Evolutionary conservation across 2,113 vertebrate species (phyloP), one percentile per base, ranked within the genome.

Genomic region (Meles meles): DNA sequence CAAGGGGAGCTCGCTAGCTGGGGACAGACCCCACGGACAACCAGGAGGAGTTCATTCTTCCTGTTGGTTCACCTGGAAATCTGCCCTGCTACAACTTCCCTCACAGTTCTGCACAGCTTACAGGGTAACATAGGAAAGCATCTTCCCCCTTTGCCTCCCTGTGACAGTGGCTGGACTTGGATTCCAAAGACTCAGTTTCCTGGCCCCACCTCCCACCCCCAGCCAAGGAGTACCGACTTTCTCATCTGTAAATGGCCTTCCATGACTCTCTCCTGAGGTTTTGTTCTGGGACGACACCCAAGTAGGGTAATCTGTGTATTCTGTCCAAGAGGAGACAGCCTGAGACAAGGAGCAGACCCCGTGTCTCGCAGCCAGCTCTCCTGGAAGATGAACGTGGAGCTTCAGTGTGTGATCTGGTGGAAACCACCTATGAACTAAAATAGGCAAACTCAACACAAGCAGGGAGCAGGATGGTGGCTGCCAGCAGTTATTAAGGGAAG

Each of bases 1-100:
- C 13, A 0, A 3, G 4, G 4, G 0, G 3, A 7, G 65, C 27
- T 77, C 37, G 4, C 12, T 27, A 17, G 37, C 29, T 3, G 15
- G 7, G 2, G 0, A 14, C 20, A 37, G 11, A 42, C 17, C n/a
- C 44, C 7, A 0, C 2, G 6, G 67, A 29, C 47, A 25, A 3
- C 65, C 18, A 5, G 12, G 8, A 7, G 23, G 5, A 71, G 42
- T 31, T 9, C 57, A 31, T 57, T 63, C 6, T 74, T 65, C 34
- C 71, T 27, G 13, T 47, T 44, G 49, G 10, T 31, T 29, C 21
- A 8, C 13, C 42, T 37, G 5, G 29, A 82, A 72, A 29, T 65
- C 85, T 79, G 71, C 29, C 87, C 85, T 18, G 52, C 18, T 34
- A 23, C 27, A 44, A 34, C 5, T 5, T 83, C 47, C 44, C 37